These are phyloP conservation scores for Pseudorasbora parva DNA, from an alignment of 2,113 vertebrate genomes.

Conservation along the genomic window DNA sequence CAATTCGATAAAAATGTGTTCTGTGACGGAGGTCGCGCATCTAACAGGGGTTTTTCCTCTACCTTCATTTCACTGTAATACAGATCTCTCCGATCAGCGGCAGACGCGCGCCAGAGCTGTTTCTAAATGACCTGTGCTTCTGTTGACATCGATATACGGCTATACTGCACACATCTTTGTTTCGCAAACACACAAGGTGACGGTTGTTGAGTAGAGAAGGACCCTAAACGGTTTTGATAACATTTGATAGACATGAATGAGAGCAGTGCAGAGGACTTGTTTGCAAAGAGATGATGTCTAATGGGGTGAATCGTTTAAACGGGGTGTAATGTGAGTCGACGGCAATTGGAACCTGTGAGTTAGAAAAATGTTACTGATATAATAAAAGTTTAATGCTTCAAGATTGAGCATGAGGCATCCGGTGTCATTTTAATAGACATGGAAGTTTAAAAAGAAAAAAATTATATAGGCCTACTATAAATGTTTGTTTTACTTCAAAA, in stretches of 20 bases:
- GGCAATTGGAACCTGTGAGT: constrained; percentile 19
- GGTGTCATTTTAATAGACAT: constrained; percentile 4
- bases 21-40: constrained; percentile 65
- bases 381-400: neutral
- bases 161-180: constrained; percentile 65
- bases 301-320: constrained; percentile 39
- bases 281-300: constrained; percentile 55
- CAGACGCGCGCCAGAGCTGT: constrained; percentile 34
- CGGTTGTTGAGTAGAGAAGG: constrained; percentile 54
- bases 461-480: neutral
- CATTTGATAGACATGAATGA: constrained; percentile 64
- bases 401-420: neutral
- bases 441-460: no score
- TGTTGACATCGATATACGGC: constrained; percentile 63
- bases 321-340: neutral
- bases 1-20: constrained; percentile 70
- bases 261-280: constrained; percentile 61
- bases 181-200: constrained; percentile 58
- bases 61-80: constrained; percentile 76
- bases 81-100: constrained; percentile 59
- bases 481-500: neutral
- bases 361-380: neutral
- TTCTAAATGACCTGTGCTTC: constrained; percentile 52
- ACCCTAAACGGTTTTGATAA: constrained; percentile 65
- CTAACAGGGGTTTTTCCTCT: constrained; percentile 63